Percentiles rank a stretch among this genome's conserved stretches.
These are phyloP conservation scores for Platyscapa corneri DNA, from an alignment of 1,140 invertebrate genomes.

Conservation along the genomic window DNA sequence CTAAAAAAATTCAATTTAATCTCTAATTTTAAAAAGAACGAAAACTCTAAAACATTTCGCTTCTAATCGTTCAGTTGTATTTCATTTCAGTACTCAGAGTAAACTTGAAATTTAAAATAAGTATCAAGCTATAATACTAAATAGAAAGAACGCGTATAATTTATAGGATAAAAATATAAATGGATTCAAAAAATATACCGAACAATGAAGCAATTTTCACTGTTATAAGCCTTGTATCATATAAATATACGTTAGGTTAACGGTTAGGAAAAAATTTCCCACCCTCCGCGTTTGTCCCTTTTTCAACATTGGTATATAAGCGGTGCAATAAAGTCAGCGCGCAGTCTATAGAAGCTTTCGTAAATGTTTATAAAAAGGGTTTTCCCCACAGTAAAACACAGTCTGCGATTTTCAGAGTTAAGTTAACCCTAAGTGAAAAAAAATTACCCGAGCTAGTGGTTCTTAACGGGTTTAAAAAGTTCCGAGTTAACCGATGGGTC, in stretches of 20 bases:
- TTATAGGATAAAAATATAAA: too few relatives aligned
- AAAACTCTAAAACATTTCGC: too few relatives aligned
- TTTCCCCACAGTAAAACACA: constrained; percentile 37
- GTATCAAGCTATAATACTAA: too few relatives aligned
- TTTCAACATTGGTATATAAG: not conserved
- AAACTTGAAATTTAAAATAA: too few relatives aligned
- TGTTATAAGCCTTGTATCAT: too few relatives aligned
- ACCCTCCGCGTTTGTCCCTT: not conserved
- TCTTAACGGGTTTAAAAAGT: constrained; percentile 60
- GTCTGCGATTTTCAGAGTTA: not conserved
- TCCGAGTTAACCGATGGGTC: constrained; percentile 19
- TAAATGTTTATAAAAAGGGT: constrained; percentile 35
- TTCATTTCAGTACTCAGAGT: too few relatives aligned
- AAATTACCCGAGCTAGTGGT: not conserved
- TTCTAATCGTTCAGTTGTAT: too few relatives aligned
- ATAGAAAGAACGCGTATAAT: too few relatives aligned
- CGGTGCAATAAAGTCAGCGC: constrained; percentile 26
- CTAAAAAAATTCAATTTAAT: too few relatives aligned
- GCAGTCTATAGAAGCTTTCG: not conserved
- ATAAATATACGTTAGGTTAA: not conserved
- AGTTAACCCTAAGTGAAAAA: not conserved
- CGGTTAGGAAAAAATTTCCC: constrained; percentile 29
- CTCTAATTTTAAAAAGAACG: too few relatives aligned
- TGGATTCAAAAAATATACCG: too few relatives aligned
- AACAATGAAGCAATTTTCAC: too few relatives aligned